Percentiles rank a stretch among this genome's conserved stretches.
Conservation (phyloP, 2,113 vertebrate species). For the Rhea pennata region DNA sequence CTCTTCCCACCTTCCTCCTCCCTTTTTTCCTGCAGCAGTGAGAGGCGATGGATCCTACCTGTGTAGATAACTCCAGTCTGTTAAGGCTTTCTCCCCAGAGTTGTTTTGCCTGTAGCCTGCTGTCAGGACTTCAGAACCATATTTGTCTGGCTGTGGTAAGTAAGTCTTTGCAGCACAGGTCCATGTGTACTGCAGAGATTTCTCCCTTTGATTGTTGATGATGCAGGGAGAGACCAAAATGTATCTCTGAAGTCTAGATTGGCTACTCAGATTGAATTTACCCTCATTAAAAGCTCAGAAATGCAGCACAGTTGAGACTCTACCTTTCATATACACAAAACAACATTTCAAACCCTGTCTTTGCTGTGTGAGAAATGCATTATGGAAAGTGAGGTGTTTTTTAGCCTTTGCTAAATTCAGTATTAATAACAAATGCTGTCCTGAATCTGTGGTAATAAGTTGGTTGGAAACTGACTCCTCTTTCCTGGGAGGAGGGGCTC, state of each 20-base stretch:
- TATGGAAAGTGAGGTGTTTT: conserved; percentile 15
- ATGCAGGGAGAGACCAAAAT: not conserved
- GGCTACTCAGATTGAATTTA: conserved; percentile 33
- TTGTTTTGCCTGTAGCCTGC: conserved; percentile 30
- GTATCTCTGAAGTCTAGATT: conserved; percentile 45
- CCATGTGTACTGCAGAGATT: not conserved
- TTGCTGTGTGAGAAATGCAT: not conserved
- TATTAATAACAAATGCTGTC: conserved; percentile 30
- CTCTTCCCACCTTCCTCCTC: conserved; percentile 60
- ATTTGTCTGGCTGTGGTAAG: conserved; percentile 30
- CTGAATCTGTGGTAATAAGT: conserved; percentile 5
- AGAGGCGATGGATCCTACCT: conserved; percentile 3
- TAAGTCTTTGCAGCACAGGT: conserved; percentile 2
- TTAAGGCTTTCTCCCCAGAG: conserved; percentile 42
- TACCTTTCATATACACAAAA: conserved; percentile 31
- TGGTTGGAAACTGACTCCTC: conserved; percentile 25
- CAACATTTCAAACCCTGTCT: not conserved
- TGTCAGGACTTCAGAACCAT: conserved; percentile 3
- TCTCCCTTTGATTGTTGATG: not conserved
- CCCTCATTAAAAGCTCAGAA: conserved; percentile 42
- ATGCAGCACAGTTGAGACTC: not conserved
- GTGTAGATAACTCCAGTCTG: conserved; percentile 40
- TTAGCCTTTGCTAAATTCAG: conserved; percentile 40
- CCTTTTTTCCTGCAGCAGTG: conserved; percentile 52
- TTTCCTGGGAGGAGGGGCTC: conserved; percentile 15